Evolutionary conservation across 2,888 invertebrate genomes (phyloP).

Genomic region (Trisateles emortualis): DNA sequence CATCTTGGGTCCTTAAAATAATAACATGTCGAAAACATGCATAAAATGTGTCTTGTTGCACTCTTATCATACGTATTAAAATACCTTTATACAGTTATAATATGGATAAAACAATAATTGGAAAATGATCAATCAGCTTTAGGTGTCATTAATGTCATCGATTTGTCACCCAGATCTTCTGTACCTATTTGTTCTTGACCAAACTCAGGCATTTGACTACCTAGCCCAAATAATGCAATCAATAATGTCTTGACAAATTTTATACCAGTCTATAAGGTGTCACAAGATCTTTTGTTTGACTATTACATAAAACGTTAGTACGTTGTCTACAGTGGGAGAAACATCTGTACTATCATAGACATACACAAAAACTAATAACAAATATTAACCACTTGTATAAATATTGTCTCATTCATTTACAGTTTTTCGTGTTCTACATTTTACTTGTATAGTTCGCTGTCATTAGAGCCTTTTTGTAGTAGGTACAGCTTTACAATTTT

Average conservation of each 20-base stretch:
- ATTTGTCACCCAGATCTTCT: too few species aligned
- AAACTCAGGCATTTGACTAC: too few species aligned
- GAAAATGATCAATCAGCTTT: too few species aligned
- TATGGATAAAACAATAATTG: too few species aligned
- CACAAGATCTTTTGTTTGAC: not conserved
- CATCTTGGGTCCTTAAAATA: not conserved
- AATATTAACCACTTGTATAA: slow-evolving; percentile 5
- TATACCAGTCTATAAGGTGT: too few species aligned
- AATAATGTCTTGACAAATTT: too few species aligned
- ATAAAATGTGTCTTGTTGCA: not conserved
- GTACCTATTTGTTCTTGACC: too few species aligned
- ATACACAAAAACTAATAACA: not conserved
- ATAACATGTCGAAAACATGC: not conserved
- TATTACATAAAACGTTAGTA: not conserved
- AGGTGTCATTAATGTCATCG: too few species aligned
- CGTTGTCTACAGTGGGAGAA: not conserved
- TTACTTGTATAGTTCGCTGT: not conserved
- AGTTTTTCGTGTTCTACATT: not conserved
- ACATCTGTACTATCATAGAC: slow-evolving; percentile 8
- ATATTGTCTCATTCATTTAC: slow-evolving; percentile 2
- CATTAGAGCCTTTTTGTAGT: not conserved
- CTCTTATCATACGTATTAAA: too few species aligned
- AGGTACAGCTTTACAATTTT: not conserved
- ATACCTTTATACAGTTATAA: too few species aligned
- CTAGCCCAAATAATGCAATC: too few species aligned